Evolutionary conservation across 2,113 vertebrate species (phyloP), one percentile per base, ranked within the genome.

Genomic region (Melanocharis versteri): DNA sequence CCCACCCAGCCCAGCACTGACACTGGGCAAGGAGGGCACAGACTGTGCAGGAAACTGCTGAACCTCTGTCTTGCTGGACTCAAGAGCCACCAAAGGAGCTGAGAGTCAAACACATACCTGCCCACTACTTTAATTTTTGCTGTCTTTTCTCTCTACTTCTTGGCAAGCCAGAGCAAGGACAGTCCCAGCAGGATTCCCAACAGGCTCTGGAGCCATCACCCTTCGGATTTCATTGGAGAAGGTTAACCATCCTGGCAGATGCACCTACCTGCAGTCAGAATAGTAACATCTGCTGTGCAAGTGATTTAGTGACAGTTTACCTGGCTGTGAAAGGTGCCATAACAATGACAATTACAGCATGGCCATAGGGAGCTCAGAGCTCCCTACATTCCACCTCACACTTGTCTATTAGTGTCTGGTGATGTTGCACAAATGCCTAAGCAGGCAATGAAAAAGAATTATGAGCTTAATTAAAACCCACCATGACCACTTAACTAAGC

Each of bases 391-490:
- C 56, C 60, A 44, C 81, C 64, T 89, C 68, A 73, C 33, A 33
- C 35, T 90, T 66, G 47, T 77, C 89, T 83, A 1, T 81, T 62
- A 64, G 56, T 70, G 51, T 58, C 89, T 78, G 68, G 42, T 75
- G 69, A 81, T 71, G 62, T 51, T 78, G 47, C 53, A 89, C 53
- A 87, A 60, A 93, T 87, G 51, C 73, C 48, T 65, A 48, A 79
- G 35, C 6, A 17, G 42, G 39, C 50, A 89, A 92, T 87, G 39
- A 66, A 31, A 89, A 83, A 93, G 89, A 94, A 78, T 94, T 58
- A 90, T 58, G 83, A 35, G 35, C 77, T 90, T 89, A 90, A 97
- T 94, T 95, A 92, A 90, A 95, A 90, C 50, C 27, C 58, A 77
- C 68, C 42, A 7, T 44, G 83, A 80, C 35, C 58, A 31, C 65